Evolutionary conservation across 2,888 invertebrate species (phyloP).

Genomic region (Drosophila glabriapex): DNA sequence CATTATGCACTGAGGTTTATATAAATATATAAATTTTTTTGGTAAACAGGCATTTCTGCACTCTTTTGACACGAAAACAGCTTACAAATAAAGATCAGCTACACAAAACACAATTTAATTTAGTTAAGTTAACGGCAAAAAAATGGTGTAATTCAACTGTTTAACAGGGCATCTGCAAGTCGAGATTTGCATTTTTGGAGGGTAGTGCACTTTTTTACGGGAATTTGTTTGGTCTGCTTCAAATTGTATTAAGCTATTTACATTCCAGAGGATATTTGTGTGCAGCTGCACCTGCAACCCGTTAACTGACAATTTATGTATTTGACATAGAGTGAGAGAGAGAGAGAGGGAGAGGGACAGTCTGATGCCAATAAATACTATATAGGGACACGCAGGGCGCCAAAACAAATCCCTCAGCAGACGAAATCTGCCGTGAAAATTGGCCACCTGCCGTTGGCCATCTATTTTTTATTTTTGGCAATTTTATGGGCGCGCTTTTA

Average conservation of each 20-base stretch:
- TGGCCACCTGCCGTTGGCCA: conserved; percentile 22
- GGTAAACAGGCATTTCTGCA: conserved; percentile 1
- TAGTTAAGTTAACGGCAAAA: neutral
- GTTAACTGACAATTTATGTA: conserved; percentile 63
- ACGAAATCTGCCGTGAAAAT: neutral
- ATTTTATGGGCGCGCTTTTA: conserved; percentile 57
- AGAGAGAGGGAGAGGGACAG: neutral
- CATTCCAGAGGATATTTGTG: conserved; percentile 37
- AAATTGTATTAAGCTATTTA: conserved; percentile 77
- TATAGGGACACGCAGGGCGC: conserved; percentile 59
- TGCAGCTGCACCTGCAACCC: conserved; percentile 70
- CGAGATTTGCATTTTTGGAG: neutral
- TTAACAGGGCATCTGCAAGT: conserved; percentile 4
- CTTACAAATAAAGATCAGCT: neutral
- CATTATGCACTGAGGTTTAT: conserved; percentile 60
- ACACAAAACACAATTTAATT: neutral
- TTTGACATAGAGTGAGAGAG: conserved; percentile 55
- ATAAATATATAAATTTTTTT: conserved; percentile 6
- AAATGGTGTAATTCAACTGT: neutral
- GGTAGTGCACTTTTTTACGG: conserved; percentile 27
- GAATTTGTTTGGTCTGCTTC: conserved; percentile 53
- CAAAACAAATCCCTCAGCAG: conserved; percentile 41
- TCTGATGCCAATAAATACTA: conserved; percentile 69
- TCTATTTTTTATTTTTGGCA: conserved; percentile 16
- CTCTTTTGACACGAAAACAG: neutral